These are phyloP conservation scores for Bombylius major DNA, from an alignment of 2,888 invertebrate genomes.

Conservation along the genomic window DNA sequence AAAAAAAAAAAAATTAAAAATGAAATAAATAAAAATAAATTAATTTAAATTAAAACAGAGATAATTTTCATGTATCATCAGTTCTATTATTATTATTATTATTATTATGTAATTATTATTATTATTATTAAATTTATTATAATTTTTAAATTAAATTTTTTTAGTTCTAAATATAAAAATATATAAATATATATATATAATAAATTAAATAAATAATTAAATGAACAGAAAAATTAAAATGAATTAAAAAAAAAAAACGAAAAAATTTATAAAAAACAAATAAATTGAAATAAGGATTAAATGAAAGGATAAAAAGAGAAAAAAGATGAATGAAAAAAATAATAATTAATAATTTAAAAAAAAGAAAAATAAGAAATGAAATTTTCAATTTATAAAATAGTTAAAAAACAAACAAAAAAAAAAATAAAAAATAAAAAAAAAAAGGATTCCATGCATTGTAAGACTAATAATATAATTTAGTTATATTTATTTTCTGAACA, in stretches of 20 bases:
- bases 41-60: background rate
- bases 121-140: conserved; percentile 4
- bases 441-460: too few species aligned
- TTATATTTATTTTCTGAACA: too few species aligned
- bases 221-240: conserved; percentile 2
- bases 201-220: conserved; percentile 3
- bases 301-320: too few species aligned
- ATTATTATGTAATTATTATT: background rate
- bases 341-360: conserved; percentile 6
- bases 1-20: background rate
- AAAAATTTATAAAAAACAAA: background rate
- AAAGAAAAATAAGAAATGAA: background rate
- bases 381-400: too few species aligned
- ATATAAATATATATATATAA: background rate
- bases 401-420: too few species aligned
- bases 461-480: too few species aligned
- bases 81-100: conserved; percentile 4
- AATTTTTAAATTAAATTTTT: conserved; percentile 7
- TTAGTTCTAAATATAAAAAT: conserved; percentile 1
- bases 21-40: too few species aligned
- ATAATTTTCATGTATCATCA: conserved; percentile 9
- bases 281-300: background rate
- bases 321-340: background rate
- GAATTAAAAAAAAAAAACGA: conserved; percentile 1
- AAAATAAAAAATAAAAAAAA: too few species aligned